Base-by-base conservation (phyloP, 2,797 vertebrate species). In the Trematomus bernacchii region DNA sequence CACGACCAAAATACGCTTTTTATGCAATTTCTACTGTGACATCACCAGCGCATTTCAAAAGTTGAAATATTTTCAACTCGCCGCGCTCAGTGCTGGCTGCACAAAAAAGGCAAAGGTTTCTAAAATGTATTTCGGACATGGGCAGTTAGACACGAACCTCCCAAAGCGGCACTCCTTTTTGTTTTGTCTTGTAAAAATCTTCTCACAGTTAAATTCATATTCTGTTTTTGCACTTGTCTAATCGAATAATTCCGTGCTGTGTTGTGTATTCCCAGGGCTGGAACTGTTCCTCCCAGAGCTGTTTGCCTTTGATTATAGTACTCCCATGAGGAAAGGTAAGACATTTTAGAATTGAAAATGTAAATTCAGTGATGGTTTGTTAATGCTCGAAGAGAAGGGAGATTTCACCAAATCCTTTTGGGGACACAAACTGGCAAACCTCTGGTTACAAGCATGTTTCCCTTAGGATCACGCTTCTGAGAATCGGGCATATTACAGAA, bases 341-440 rank as follows among this genome's bases (percentile, higher is more conserved):
- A 47, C 19, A 18, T 42, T 2, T 52, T 48, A 4, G 48, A 33
- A 23, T 23, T 42, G 8, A 23, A 23, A 60, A 48, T 43, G 18
- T 54, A 40, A 2, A 21, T 37, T 61, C 8, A 27, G 12, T 43
- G 3, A 1, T 10, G 5, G 44, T 30, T 51, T 6, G 33, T 44
- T 46, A 37, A 51, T 50, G 30, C 11, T 73, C 44, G 19, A 13
- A 4, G 18, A 40, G 27, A 19, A 54, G 30, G 16, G 13, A 1
- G 15, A 59, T 44, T 37, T 19, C 44, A 69, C 7, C 21, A 53
- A 18, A 27, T 63, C 14, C 10, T 21, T 27, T 23, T 33, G 19
- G 53, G 8, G 44, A 62, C 16, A 66, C 33, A 50, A 57, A 66
- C 50, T 62, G 51, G 57, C 50, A 62, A 51, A 23, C 50, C n/a